These are phyloP conservation scores for Bombus soroeensis DNA, from an alignment of 1,140 invertebrate species.

Conservation along the genomic window DNA sequence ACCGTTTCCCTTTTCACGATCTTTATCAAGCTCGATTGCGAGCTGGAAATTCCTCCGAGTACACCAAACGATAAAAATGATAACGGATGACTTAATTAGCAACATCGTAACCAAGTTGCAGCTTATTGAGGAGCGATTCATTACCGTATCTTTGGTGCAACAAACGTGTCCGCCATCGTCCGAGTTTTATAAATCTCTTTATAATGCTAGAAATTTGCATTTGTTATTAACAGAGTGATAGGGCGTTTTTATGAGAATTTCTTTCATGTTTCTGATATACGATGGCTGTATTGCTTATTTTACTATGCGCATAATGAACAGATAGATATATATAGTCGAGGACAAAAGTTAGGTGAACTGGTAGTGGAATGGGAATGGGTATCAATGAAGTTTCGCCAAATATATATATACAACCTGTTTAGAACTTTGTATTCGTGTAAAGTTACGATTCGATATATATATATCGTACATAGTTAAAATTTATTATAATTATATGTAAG, in stretches of 20 bases:
- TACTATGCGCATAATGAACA: not conserved
- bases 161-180: not conserved
- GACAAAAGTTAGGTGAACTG: too few relatives aligned
- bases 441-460: too few relatives aligned
- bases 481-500: too few relatives aligned
- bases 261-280: not conserved
- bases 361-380: too few relatives aligned
- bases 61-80: not conserved
- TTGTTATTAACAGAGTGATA: not conserved
- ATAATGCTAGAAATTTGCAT: not conserved
- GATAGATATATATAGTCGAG: not conserved
- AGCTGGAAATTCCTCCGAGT: not conserved
- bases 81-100: slow-evolving; percentile 18
- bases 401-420: too few relatives aligned
- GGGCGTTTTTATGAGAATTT: not conserved
- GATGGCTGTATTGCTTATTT: not conserved
- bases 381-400: too few relatives aligned
- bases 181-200: not conserved
- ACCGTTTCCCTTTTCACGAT: slow-evolving; percentile 25
- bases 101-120: not conserved
- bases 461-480: too few relatives aligned
- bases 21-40: slow-evolving; percentile 19
- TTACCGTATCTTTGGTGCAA: not conserved
- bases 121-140: not conserved
- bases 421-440: too few relatives aligned